Percentiles rank a stretch among this genome's conserved stretches.
Evolutionary conservation across 1,140 invertebrate species (phyloP).

Genomic region (Zaprionus taronus): DNA sequence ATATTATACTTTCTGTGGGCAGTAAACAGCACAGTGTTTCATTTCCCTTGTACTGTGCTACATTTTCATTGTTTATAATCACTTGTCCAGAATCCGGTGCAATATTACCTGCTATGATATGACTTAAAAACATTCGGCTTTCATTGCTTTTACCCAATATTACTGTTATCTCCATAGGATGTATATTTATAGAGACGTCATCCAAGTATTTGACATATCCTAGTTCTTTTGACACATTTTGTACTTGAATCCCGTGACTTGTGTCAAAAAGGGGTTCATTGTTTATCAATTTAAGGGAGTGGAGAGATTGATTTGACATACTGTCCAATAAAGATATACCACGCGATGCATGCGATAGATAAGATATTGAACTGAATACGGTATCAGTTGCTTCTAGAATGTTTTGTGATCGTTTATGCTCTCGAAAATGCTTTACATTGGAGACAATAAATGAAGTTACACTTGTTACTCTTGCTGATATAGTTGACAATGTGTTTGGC

Average conservation of each 20-base stretch:
- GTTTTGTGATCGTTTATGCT: background rate
- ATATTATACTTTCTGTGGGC: slow-evolving; percentile 15
- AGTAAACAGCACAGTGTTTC: background rate
- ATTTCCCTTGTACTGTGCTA: background rate
- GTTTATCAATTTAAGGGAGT: background rate
- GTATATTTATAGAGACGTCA: slow-evolving; percentile 25
- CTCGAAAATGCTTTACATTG: background rate
- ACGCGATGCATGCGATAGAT: no score
- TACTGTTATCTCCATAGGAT: slow-evolving; percentile 35
- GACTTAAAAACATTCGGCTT: slow-evolving; percentile 4
- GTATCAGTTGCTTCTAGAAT: background rate
- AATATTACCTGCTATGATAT: slow-evolving; percentile 31
- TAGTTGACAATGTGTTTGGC: background rate
- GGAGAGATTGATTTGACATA: no score
- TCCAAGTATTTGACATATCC: slow-evolving; percentile 14
- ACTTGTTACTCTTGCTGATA: background rate
- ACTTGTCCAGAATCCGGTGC: slow-evolving; percentile 7
- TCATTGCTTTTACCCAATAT: slow-evolving; percentile 17
- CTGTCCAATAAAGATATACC: no score
- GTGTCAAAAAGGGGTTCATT: slow-evolving; percentile 7
- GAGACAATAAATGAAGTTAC: background rate
- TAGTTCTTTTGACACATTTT: slow-evolving; percentile 17
- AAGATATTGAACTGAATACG: background rate
- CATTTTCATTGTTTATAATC: slow-evolving; percentile 8
- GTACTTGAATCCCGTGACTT: slow-evolving; percentile 15